Base-by-base conservation (phyloP, 2,797 vertebrate genomes). In the Brachymystax lenok region DNA sequence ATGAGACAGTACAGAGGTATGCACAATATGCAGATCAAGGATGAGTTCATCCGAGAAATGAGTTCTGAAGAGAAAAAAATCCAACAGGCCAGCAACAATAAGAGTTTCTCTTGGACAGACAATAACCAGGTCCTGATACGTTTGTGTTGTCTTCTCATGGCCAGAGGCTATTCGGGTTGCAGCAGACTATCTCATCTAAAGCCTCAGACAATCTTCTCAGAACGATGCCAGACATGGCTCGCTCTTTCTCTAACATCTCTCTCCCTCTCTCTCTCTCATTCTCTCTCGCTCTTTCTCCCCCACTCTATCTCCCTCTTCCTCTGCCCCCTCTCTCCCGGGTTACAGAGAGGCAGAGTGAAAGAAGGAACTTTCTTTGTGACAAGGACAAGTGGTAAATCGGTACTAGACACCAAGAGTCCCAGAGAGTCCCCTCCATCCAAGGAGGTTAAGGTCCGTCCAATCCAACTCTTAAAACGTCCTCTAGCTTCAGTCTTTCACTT, bases 371-470 rank as follows among this genome's bases (percentile, higher is more conserved):
- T 28, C 46, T 71, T 71, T 51, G 69, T 71, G 69, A 19, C 50
- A 27, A 71, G 46, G 69, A 71, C 46, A 71, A 50, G 40, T 35
- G 50, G 69, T 51, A 51, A 71, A 71, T 52, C 27, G 46, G 69
- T 24, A 52, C 69, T 50, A 52, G 69, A 51, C 12, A 27, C 21
- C 7, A 17, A 51, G 35, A 51, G 19, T 8, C 69, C 35, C 35
- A 24, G 16, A 70, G 12, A 50, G n/a, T 19, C 69, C 21, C 40
- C 13, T 21, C 46, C n/a, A 51, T 16, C 50, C 24, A 21, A 27
- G 5, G 69, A n/a, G 46, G 46, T 50, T 50, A 46, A 71, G 69
- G 50, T 13, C 35, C 51, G 69, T 40, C 69, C 40, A 70, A 70
- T 13, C 35, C 40, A 24, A 50, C n/a, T 46, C 40, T 70, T 21